A percentile compares a stretch with the other conserved stretches of the same genome.
These are phyloP conservation scores for Phthorimaea operculella DNA, from an alignment of 1,140 invertebrate genomes.

Conservation along the genomic window DNA sequence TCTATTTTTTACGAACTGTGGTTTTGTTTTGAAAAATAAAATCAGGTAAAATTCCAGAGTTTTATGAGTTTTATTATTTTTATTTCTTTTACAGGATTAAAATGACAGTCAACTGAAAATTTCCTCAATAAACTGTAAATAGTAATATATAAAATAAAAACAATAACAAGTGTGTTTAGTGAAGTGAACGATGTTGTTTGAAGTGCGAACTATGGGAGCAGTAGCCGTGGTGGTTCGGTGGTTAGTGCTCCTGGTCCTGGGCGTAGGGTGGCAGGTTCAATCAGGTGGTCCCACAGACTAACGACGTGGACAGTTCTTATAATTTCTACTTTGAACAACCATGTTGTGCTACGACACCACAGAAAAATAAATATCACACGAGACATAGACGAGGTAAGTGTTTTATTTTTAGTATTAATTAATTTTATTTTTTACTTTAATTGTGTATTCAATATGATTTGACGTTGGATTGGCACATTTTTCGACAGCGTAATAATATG, in stretches of 20 bases:
- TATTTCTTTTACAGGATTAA: background rate
- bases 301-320: slow-evolving; percentile 69
- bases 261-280: slow-evolving; percentile 70
- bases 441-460: slow-evolving; percentile 5
- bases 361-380: slow-evolving; percentile 67
- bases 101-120: background rate
- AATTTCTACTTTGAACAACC: slow-evolving; percentile 73
- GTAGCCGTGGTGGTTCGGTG: slow-evolving; percentile 43
- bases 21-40: no score
- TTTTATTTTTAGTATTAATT: no score
- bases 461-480: no score
- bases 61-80: background rate
- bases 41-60: no score
- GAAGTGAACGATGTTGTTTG: slow-evolving; percentile 22
- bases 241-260: slow-evolving; percentile 41
- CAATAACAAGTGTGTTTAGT: background rate
- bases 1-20: no score
- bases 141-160: no score
- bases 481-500: no score
- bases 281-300: slow-evolving; percentile 75
- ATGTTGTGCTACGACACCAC: slow-evolving; percentile 64
- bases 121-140: background rate
- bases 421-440: no score
- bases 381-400: slow-evolving; percentile 71
- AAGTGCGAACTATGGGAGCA: slow-evolving; percentile 48